Conservation (phyloP, 2,797 vertebrate genomes). For the Eptatretus atami region DNA sequence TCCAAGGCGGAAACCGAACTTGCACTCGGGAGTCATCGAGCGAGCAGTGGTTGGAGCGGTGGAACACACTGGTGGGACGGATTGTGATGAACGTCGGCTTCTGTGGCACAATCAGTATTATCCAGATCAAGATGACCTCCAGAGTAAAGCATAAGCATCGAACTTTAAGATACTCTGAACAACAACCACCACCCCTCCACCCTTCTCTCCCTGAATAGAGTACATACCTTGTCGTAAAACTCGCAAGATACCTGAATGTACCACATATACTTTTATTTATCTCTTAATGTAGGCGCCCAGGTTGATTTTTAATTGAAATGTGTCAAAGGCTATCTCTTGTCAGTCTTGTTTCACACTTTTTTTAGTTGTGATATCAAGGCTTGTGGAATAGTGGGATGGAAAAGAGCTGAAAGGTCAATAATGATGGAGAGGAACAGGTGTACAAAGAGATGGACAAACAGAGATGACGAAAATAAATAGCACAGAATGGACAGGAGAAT, state of each 20-base stretch:
- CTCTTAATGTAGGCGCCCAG: too few species aligned
- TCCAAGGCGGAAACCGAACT: slow-evolving; percentile 31
- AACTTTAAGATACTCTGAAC: background rate
- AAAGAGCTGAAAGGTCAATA: too few species aligned
- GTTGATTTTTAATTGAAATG: too few species aligned
- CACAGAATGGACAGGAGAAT: slow-evolving; percentile 8
- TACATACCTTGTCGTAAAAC: background rate
- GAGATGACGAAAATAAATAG: slow-evolving; percentile 2
- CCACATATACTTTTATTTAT: too few species aligned
- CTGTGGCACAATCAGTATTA: slow-evolving; percentile 13
- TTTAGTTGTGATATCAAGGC: too few species aligned
- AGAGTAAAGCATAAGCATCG: background rate
- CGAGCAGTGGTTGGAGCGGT: slow-evolving; percentile 27
- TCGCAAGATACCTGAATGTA: too few species aligned
- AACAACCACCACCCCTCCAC: too few species aligned
- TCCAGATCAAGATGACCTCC: background rate
- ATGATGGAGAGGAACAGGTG: too few species aligned
- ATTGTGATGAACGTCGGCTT: slow-evolving; percentile 54
- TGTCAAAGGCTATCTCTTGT: too few species aligned
- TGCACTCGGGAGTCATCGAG: slow-evolving; percentile 31
- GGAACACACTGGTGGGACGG: slow-evolving; percentile 32
- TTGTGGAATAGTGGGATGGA: too few species aligned
- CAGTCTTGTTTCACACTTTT: too few species aligned
- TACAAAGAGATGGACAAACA: slow-evolving; percentile 8
- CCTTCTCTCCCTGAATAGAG: background rate